A percentile compares a stretch with the other conserved stretches of the same genome.
These are phyloP conservation scores for Callorhinus ursinus DNA, from an alignment of 2,113 vertebrate genomes.

Conservation along the genomic window DNA sequence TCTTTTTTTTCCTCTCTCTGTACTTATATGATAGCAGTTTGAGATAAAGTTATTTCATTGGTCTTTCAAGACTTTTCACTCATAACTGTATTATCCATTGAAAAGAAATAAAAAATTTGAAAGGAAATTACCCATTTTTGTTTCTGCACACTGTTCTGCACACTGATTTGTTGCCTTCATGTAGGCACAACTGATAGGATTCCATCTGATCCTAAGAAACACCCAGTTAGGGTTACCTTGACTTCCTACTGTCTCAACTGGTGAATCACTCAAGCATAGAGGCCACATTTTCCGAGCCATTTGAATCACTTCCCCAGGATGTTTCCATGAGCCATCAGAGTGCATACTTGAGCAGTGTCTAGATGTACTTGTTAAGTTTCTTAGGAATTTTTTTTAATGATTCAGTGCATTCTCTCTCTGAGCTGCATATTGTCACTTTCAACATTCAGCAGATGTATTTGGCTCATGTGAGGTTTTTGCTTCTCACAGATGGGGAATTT, in stretches of 20 bases:
- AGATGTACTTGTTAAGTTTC: constrained; percentile 77
- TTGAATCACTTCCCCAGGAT: constrained; percentile 40
- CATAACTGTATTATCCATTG: neutral
- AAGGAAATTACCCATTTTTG: neutral
- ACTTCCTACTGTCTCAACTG: neutral
- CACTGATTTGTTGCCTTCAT: neutral
- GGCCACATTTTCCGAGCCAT: neutral
- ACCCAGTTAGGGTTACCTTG: neutral
- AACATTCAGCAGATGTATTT: constrained; percentile 72
- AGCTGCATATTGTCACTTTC: constrained; percentile 75
- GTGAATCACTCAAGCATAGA: constrained; percentile 25
- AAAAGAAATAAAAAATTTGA: neutral
- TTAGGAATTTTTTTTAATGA: constrained; percentile 77
- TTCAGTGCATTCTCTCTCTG: constrained; percentile 72
- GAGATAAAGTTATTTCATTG: neutral
- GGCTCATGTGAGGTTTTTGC: constrained; percentile 62
- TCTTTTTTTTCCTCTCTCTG: neutral
- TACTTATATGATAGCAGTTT: neutral
- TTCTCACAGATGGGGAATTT: constrained; percentile 69
- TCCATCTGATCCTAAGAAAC: neutral
- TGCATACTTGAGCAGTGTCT: constrained; percentile 69
- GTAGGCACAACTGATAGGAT: neutral
- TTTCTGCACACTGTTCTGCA: neutral
- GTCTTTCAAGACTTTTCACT: neutral
- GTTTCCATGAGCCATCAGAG: constrained; percentile 62